Percentiles rank a stretch among this genome's conserved stretches.
Conservation (phyloP, 2,797 vertebrate genomes). For the Coregonus ussuriensis region DNA sequence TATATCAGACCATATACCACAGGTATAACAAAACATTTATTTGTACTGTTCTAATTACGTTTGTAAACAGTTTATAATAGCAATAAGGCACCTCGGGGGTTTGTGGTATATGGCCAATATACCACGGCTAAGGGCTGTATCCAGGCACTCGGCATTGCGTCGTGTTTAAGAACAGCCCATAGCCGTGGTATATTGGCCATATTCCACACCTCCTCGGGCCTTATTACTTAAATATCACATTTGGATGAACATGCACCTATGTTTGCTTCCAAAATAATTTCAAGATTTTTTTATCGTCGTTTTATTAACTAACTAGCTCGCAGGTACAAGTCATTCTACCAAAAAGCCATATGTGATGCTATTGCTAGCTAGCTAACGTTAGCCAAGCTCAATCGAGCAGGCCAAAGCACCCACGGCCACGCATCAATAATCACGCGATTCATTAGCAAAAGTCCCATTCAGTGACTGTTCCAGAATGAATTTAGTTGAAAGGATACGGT, state of each 20-base stretch:
- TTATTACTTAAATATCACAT: not conserved
- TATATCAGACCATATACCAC: no score
- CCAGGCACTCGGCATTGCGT: no score
- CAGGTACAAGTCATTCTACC: no score
- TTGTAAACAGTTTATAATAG: no score
- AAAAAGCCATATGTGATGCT: not conserved
- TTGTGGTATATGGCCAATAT: no score
- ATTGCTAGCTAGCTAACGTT: not conserved
- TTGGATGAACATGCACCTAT: not conserved
- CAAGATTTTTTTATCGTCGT: not conserved
- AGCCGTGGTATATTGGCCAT: no score
- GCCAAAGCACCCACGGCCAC: not conserved
- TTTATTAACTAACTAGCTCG: not conserved
- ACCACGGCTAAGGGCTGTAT: no score
- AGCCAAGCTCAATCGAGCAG: not conserved
- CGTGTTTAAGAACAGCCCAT: no score
- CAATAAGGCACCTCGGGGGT: no score
- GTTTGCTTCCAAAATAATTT: not conserved
- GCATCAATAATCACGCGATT: not conserved
- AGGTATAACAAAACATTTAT: no score
- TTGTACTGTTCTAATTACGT: no score
- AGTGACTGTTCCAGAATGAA: not conserved
- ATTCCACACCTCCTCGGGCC: no score
- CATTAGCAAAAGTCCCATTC: not conserved
- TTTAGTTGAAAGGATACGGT: conserved; percentile 85